These are phyloP conservation scores for Anthopleura xanthogrammica DNA, from an alignment of 92 coral and sea anemone species.

Conservation along the genomic window DNA sequence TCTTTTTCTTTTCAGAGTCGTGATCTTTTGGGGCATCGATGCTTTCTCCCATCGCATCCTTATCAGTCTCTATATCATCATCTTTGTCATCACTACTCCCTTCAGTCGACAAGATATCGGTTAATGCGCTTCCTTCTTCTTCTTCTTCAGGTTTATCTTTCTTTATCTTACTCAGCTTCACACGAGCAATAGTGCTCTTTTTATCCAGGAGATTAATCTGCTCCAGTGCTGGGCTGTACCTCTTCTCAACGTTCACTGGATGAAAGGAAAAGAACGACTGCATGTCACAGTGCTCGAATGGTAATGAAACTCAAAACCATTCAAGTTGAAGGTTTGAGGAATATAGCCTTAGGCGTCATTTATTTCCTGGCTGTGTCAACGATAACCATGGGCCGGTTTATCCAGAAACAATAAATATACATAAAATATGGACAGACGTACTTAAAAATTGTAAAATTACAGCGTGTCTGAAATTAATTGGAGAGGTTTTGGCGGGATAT, in stretches of 20 bases:
- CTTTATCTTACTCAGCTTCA: slow-evolving; percentile 27
- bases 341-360: too few species aligned
- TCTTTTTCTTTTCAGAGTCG: slow-evolving; percentile 3
- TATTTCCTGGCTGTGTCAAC: too few species aligned
- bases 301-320: too few species aligned
- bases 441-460: too few species aligned
- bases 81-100: slow-evolving; percentile 11
- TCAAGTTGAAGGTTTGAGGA: too few species aligned
- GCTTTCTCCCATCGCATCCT: slow-evolving; percentile 34
- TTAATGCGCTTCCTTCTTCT: slow-evolving; percentile 6
- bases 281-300: too few species aligned
- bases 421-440: too few species aligned
- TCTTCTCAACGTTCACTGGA: slow-evolving; percentile 12
- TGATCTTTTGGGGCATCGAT: slow-evolving; percentile 28
- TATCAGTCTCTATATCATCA: slow-evolving; percentile 33
- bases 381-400: too few species aligned
- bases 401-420: too few species aligned
- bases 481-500: too few species aligned
- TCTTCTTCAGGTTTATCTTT: slow-evolving; percentile 8
- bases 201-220: slow-evolving; percentile 43
- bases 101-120: neutral
- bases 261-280: neutral
- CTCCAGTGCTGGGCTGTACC: slow-evolving; percentile 26
- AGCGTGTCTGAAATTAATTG: too few species aligned
- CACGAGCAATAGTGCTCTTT: slow-evolving; percentile 57